Base-by-base conservation (phyloP, 1,140 invertebrate species). In the Holcopasites calliopsidis region DNA sequence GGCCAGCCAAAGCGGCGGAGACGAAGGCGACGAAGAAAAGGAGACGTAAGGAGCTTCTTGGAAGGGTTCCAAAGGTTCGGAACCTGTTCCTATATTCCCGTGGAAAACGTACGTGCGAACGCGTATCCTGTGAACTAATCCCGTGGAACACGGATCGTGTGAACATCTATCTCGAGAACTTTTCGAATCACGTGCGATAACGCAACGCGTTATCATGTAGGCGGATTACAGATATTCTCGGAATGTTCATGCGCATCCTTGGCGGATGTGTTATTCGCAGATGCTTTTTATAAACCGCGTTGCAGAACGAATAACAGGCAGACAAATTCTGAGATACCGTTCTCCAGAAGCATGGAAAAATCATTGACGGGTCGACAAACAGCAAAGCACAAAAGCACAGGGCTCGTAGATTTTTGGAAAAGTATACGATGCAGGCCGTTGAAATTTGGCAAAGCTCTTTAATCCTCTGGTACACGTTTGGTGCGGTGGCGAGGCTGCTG, bases 41-140 rank as follows among this genome's bases (percentile, higher is more conserved):
- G 31, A 54, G 38, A 26, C 23, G 23, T 18, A 31, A 10, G 21
- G 23, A 42, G 44, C 35, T 77, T 77, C 75, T 77, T 58, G 75
- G 75, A 77, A 77, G 35, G 58, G 75, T 55, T 77, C 75, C 75
- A 62, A 52, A 57, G 68, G 62, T 77, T 77, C n/a, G 72, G 75
- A 77, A 77, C 75, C 75, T 42, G 75, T 77, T 77, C 49, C 57
- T 49, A 8, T 26, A 16, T 31, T 21, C 16, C 11, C 18, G 42
- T 44, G 50, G 52, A 16, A 44, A 68, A 68, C 40, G 40, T n/a
- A 60, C 26, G 4, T n/a, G 40, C 31, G 26, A 62, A 44, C 7
- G 11, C 26, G 31, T 11, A 21, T 52, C 54, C n/a, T n/a, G 2
- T 66, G 49, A 55, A 66, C 57, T 64, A 64, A 64, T 64, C 16